Evolutionary conservation across 2,888 invertebrate genomes (phyloP), one percentile per base, ranked within the genome.

Genomic region (Apodemia mormo): DNA sequence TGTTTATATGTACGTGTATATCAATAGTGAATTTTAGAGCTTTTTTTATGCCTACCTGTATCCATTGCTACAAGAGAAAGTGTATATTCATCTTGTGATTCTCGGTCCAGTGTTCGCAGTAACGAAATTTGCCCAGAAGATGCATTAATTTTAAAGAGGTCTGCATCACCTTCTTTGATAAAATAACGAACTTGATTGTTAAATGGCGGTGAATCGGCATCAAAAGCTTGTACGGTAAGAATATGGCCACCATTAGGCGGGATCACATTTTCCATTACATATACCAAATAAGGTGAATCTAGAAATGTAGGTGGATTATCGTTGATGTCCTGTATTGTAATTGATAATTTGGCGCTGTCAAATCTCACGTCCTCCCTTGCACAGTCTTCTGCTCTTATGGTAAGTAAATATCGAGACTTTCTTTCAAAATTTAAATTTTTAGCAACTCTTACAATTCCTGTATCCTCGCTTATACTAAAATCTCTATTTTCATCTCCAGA

Each of bases 371-470:
- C 95, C 81, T 96, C 96, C 77, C 95, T 95, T 37, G 97, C 97
- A 82, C 97, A 97, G 87, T 98, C 98, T 89, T 98, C 98, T 0
- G 98, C 98, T 76, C 96, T 95, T 45, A 99, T 96, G 0, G 95
- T 96, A 74, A 99, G 89, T 58, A 96, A 91, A 84, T 99, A 99
- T 40, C 96, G 95, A 64, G 96, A 95, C 83, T 97, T 97, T 52
- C 98, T 94, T 92, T 99, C 99, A 86, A 96, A 99, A 89, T 99
- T 98, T 37, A 99, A 94, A 85, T 97, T 97, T 90, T 98, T 98
- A 45, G 98, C 97, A 6, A 99, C 97, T 73, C 98, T 94, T 22
- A 99, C 96, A 58, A 97, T 95, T 0, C 99, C 99, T 8, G 97
- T 96, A 84, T 98, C 98, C 90, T 98, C 98, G 75, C 97, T 97